Base-by-base conservation (phyloP, 2,113 vertebrate species). In the Vimba vimba region DNA sequence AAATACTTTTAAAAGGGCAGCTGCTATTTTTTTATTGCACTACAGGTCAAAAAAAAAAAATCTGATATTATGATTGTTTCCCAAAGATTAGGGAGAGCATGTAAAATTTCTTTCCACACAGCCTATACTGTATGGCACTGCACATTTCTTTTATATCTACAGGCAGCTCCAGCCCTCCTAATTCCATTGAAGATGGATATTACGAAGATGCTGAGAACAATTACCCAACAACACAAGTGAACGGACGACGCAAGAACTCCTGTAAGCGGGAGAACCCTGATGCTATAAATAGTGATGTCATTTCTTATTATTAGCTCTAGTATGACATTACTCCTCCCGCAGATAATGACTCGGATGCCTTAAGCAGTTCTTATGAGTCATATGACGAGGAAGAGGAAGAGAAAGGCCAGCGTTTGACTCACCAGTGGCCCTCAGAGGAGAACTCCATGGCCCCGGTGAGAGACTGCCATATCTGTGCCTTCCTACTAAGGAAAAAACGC, bases 321-420 rank as follows among this genome's bases (percentile, higher is more conserved):
- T 23, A 45, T 19, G 19, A 8, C 17, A 52, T 69, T 82, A 13
- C 27, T 69, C 50, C 17, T 77, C 15, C n/a, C 52, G 1, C 68
- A 99, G 98, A 99, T 94, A 98, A 98, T 60, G 98, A 99, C 92
- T 99, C 98, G 0, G 98, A 99, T 57, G 97, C 96, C 0, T 94
- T 98, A 93, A 99, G 98, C 94, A 99, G 98, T 88, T 99, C 97
- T 23, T 99, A 99, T 0, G 98, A 99, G 92, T 99, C 98, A 0
- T 99, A 99, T 0, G 98, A 99, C 0, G 98, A 99, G 10, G 98
- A 99, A 59, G 98, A 99, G 3, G 98, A 99, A 17, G 98, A 99
- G 79, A 98, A 99, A 89, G 94, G 93, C 64, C 96, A 92, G 73
- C 95, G 93, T 86, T 93, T 93, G 87, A 95, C 93, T 10, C 96